Percentiles rank a stretch among this genome's conserved stretches.
phyloP scores from a whole-genome alignment of 2,797 vertebrate genomes.

The Diceros bicornis region DNA sequence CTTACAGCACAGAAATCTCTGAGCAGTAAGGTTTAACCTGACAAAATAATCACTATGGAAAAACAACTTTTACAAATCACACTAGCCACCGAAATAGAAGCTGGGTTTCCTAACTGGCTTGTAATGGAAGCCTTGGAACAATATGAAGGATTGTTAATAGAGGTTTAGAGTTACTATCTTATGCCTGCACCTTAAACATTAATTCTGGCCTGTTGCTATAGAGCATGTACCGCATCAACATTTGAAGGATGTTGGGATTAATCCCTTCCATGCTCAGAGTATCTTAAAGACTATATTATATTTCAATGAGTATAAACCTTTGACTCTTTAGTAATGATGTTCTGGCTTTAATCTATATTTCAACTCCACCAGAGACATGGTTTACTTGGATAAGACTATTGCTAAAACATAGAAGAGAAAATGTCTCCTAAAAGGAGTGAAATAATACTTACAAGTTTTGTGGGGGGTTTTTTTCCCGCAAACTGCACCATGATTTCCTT shows the following conservation, averaged over 20 bases:
- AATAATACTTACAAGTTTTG: background rate
- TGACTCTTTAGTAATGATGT: background rate
- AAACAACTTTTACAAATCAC: conserved; percentile 78
- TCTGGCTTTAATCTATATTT: conserved; percentile 53
- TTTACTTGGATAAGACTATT: background rate
- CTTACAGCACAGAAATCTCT: conserved; percentile 23
- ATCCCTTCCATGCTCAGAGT: background rate
- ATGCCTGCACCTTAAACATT: background rate
- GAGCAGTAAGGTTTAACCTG: conserved; percentile 55
- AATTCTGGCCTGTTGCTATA: background rate
- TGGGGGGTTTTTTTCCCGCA: background rate
- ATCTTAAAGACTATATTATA: conserved; percentile 41
- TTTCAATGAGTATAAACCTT: background rate
- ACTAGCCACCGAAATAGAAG: conserved; percentile 70
- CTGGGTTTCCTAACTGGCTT: conserved; percentile 72
- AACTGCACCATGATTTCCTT: background rate
- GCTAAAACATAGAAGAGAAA: background rate
- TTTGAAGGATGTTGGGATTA: conserved; percentile 5
- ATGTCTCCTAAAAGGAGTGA: background rate
- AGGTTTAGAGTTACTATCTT: conserved; percentile 73
- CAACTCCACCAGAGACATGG: background rate
- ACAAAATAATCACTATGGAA: conserved; percentile 80
- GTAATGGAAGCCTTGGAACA: conserved; percentile 61
- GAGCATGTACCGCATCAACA: background rate
- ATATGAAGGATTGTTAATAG: conserved; percentile 67